Evolutionary conservation across 2,888 invertebrate species (phyloP), one percentile per base, ranked within the genome.

Genomic region (Willowsia nigromaculata): DNA sequence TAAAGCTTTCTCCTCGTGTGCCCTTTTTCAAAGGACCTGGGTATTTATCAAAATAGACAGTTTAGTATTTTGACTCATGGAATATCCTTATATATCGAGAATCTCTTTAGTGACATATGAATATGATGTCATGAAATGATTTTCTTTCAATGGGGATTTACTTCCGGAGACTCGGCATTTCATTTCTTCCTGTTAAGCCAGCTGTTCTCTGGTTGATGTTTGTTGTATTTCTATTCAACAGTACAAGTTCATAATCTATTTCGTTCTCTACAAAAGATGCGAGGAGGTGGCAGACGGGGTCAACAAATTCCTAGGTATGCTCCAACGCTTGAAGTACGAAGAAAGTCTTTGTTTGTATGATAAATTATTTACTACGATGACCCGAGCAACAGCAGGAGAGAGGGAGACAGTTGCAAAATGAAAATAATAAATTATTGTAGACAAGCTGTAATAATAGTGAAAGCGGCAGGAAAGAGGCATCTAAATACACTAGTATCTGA

Each of bases 281-380:
- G n/a, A n/a, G n/a, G n/a, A n/a, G n/a, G n/a, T 18, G 50, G n/a
- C 18, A n/a, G 56, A n/a, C n/a, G 84, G 84, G 84, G 84, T 84
- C 84, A 84, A 84, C 84, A 84, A 84, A 71, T 84, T 84, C 62
- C 53, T n/a, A 43, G 71, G 84, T 50, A 71, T 25, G 33, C 37
- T 30, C n/a, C n/a, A 40, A 9, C 27, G 13, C 11, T 27, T 27
- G 27, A 47, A 18, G 3, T 47, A 47, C 13, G 13, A 74, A 18
- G 47, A 62, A 68, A 68, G 22, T 18, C 0, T 68, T 40, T 68
- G 68, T 68, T 68, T 68, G 40, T 33, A 65, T 30, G 33, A 65
- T 27, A n/a, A 33, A 13, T 33, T 33, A 11, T 62, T 65, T n/a
- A 11, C 25, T 40, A 71, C 15, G 43, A 71, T 71, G 22, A 71